phyloP scores from a whole-genome alignment of 2,797 vertebrate species.

The Bufotes viridis region DNA sequence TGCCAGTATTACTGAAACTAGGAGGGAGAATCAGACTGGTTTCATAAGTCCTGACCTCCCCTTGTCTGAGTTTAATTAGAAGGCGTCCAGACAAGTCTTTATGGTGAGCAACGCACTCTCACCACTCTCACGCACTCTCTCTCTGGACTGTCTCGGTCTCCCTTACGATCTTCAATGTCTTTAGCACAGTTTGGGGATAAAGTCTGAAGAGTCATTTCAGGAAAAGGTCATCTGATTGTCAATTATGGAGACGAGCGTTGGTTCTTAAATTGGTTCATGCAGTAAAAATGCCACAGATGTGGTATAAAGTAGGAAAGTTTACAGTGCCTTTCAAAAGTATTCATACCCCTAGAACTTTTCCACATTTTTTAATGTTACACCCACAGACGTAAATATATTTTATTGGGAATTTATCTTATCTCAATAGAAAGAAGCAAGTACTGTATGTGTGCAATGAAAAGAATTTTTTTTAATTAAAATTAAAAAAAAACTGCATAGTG shows the following conservation, averaged over 20 bases:
- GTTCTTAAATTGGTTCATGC: not conserved
- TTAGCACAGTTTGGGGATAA: not conserved
- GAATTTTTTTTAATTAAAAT: too few relatives aligned
- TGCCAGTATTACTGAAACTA: slow-evolving; percentile 50
- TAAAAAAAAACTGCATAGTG: too few relatives aligned
- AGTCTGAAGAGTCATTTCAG: slow-evolving; percentile 9
- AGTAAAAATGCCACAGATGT: not conserved
- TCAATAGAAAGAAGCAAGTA: too few relatives aligned
- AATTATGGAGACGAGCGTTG: not conserved
- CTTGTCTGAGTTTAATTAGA: slow-evolving; percentile 39
- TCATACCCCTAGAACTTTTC: too few relatives aligned
- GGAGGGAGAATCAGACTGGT: slow-evolving; percentile 32
- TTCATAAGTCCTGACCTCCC: slow-evolving; percentile 41
- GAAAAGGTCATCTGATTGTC: slow-evolving; percentile 4
- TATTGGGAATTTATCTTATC: too few relatives aligned
- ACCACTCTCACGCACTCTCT: too few relatives aligned
- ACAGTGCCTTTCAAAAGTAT: too few relatives aligned
- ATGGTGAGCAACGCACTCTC: slow-evolving; percentile 27
- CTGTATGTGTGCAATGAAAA: too few relatives aligned
- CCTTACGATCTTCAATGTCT: slow-evolving; percentile 10
- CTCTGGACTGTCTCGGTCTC: not conserved
- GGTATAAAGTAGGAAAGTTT: too few relatives aligned
- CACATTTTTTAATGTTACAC: too few relatives aligned
- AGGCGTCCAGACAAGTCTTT: slow-evolving; percentile 20
- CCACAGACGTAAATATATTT: too few relatives aligned